Evolutionary conservation across 2,797 vertebrate genomes (phyloP).

Genomic region (Epinephelus awoara): DNA sequence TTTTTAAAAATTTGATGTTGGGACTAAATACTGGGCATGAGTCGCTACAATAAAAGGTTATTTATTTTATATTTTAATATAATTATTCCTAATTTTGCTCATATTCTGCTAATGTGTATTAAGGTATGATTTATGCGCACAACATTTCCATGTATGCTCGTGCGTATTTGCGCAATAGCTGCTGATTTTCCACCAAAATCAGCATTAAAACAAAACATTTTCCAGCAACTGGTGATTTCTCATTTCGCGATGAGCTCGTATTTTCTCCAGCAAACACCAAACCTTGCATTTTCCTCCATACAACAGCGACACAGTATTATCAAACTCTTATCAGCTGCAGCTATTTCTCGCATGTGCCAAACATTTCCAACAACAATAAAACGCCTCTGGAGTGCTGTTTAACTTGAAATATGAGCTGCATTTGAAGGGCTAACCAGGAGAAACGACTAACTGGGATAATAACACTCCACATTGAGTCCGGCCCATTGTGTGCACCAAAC

Average conservation of each 20-base stretch:
- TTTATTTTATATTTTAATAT: conserved; percentile 2
- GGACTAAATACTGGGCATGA: not conserved
- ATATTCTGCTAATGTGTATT: not conserved
- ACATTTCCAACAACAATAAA: not conserved
- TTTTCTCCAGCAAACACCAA: not conserved
- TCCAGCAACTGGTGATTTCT: not conserved
- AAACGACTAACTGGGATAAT: conserved; percentile 65
- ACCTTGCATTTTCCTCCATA: not conserved
- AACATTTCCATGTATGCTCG: not conserved
- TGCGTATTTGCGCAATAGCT: not conserved
- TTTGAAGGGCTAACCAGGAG: conserved; percentile 14
- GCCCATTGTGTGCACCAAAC: conserved; percentile 87
- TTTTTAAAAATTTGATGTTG: not conserved
- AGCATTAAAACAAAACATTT: not conserved
- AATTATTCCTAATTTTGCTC: conserved; percentile 14
- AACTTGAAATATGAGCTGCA: not conserved
- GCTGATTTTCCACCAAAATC: conserved; percentile 10
- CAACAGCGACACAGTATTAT: not conserved
- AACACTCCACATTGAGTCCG: conserved; percentile 74
- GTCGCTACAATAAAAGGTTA: not conserved
- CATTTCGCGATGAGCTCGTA: not conserved
- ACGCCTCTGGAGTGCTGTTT: not conserved
- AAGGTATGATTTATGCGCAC: not conserved
- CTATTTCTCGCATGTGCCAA: not conserved
- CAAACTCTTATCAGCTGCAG: not conserved